phyloP scores from a whole-genome alignment of 2,888 invertebrate species.

The Capitulum mitella region DNA sequence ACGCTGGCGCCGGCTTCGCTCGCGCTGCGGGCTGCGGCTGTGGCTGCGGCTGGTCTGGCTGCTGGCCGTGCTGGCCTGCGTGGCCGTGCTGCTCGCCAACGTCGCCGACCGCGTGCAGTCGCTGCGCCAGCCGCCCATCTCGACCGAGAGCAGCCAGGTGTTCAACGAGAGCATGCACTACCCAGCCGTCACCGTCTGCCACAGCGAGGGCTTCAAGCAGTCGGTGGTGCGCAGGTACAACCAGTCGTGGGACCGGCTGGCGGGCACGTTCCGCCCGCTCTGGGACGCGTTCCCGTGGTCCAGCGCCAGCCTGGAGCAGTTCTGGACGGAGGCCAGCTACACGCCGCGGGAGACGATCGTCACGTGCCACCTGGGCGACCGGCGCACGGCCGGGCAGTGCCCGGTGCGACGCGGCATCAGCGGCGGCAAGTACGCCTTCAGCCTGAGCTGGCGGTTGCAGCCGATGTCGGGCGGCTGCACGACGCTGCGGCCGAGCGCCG shows the following conservation, averaged over 20 bases:
- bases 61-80: not conserved
- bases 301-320: not conserved
- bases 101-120: constrained; percentile 7
- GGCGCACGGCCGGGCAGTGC: not conserved
- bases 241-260: not conserved
- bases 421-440: not conserved
- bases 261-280: not conserved
- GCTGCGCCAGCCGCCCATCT: not conserved
- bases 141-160: not conserved
- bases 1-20: not conserved
- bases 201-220: constrained; percentile 19
- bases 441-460: not conserved
- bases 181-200: constrained; percentile 13
- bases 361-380: constrained; percentile 8
- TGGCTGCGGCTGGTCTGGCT: not conserved
- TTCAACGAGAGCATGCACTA: constrained; percentile 1
- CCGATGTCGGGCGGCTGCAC: constrained; percentile 6
- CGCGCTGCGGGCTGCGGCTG: constrained; percentile 1
- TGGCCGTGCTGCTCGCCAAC: not conserved
- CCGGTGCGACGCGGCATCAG: not conserved
- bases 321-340: constrained; percentile 8
- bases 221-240: not conserved
- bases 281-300: not conserved
- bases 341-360: constrained; percentile 1
- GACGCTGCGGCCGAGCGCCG: constrained; percentile 12